A percentile compares a stretch with the other conserved stretches of the same genome.
Conservation (phyloP, 2,113 vertebrate species). For the Poicephalus meyeri region DNA sequence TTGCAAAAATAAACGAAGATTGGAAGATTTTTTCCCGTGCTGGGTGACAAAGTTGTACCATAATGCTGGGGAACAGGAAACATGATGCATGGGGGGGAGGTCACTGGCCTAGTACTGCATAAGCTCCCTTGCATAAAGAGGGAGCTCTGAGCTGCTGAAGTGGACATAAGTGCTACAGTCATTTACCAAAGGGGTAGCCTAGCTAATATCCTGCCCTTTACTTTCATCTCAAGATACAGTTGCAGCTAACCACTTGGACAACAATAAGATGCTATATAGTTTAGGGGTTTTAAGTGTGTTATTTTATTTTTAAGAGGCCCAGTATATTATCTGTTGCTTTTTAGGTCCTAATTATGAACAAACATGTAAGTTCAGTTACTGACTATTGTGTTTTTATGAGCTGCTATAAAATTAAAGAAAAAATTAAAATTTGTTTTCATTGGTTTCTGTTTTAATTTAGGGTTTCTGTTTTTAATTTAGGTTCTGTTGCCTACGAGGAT, state of each 20-base stretch:
- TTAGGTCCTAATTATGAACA: not conserved
- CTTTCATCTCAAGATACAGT: not conserved
- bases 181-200: not conserved
- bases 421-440: not conserved
- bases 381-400: not conserved
- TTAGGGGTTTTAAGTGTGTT: not conserved
- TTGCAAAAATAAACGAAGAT: not conserved
- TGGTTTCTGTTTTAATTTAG: not conserved
- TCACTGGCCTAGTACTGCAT: too few species aligned
- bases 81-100: accelerated
- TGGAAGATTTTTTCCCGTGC: not conserved
- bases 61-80: not conserved
- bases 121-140: not conserved
- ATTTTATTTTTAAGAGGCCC: not conserved
- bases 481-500: not conserved
- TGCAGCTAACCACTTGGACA: not conserved
- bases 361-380: not conserved
- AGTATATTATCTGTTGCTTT: not conserved
- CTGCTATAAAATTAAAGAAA: not conserved
- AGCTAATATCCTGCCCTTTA: not conserved
- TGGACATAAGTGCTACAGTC: not conserved
- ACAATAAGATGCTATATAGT: not conserved
- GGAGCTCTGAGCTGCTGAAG: not conserved
- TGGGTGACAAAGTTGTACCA: not conserved
- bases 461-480: not conserved